phyloP scores from a whole-genome alignment of 2,113 vertebrate genomes.

The Urocitellus parryii region DNA sequence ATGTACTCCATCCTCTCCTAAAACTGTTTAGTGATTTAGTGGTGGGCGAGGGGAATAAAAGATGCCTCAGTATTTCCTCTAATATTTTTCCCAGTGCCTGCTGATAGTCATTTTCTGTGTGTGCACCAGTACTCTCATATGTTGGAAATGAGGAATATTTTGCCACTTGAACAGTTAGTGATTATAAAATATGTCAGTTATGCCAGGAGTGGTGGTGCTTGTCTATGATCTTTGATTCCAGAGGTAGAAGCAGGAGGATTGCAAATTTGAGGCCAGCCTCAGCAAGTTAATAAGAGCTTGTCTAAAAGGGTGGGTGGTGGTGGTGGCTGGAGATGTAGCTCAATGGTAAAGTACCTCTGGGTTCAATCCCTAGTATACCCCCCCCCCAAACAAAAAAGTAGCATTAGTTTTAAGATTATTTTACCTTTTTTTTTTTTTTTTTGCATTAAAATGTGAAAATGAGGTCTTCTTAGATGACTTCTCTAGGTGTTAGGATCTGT shows the following conservation, averaged over 20 bases:
- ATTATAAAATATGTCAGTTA: background rate
- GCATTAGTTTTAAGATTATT: background rate
- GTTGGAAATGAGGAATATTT: background rate
- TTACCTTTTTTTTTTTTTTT: background rate
- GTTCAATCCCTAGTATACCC: too few relatives aligned
- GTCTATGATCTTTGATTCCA: too few relatives aligned
- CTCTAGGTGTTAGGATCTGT: background rate
- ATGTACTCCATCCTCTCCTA: background rate
- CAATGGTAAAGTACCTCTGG: too few relatives aligned
- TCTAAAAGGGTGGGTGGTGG: too few relatives aligned
- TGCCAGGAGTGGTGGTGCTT: too few relatives aligned
- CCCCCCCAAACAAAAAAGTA: too few relatives aligned
- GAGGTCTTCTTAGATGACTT: background rate
- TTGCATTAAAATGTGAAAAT: conserved; percentile 31
- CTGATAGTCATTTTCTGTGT: background rate
- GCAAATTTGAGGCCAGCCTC: too few relatives aligned
- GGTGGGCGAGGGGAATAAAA: background rate
- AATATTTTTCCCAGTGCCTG: background rate
- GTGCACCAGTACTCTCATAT: background rate
- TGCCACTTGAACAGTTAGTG: background rate
- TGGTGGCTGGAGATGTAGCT: too few relatives aligned
- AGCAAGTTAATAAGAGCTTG: too few relatives aligned
- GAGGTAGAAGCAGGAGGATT: too few relatives aligned
- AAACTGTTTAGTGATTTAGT: background rate
- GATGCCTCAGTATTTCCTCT: conserved; percentile 14